A percentile compares a stretch with the other conserved stretches of the same genome.
phyloP scores from a whole-genome alignment of 2,888 invertebrate species.

The Noctua comes region DNA sequence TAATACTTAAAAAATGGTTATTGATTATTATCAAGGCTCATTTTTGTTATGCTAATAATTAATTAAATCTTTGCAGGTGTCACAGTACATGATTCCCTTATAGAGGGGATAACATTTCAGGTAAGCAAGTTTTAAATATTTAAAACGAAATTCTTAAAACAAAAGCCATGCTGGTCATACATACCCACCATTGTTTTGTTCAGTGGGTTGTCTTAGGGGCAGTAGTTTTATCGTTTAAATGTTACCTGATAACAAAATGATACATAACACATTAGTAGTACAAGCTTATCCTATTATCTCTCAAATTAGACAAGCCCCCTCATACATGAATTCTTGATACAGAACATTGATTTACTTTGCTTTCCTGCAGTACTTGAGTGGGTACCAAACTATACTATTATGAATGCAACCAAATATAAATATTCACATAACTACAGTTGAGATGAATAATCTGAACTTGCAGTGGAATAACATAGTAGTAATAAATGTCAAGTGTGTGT shows the following conservation, averaged over 20 bases:
- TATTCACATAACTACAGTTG: not conserved
- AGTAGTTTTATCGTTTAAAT: not conserved
- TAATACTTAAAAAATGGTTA: not conserved
- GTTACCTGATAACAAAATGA: constrained; percentile 12
- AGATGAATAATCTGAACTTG: not conserved
- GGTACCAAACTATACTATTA: not conserved
- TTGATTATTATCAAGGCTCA: not conserved
- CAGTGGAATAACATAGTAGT: not conserved
- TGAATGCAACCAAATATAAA: not conserved
- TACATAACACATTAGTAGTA: constrained; percentile 6
- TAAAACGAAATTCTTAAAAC: not conserved
- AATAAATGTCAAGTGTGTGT: not conserved
- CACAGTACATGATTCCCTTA: constrained; percentile 82
- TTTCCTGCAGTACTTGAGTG: not conserved
- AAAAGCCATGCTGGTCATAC: not conserved
- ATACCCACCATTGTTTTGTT: not conserved
- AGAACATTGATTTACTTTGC: constrained; percentile 15
- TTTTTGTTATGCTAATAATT: constrained; percentile 1
- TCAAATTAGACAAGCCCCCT: constrained; percentile 6
- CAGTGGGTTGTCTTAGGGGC: not conserved
- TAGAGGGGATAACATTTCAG: constrained; percentile 86
- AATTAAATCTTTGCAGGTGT: constrained; percentile 78
- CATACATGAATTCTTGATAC: not conserved
- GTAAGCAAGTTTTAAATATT: constrained; percentile 68
- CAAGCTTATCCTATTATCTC: constrained; percentile 25